Percentiles rank a stretch among this genome's conserved stretches.
phyloP scores from a whole-genome alignment of 2,113 vertebrate species.

The Thymallus thymallus region DNA sequence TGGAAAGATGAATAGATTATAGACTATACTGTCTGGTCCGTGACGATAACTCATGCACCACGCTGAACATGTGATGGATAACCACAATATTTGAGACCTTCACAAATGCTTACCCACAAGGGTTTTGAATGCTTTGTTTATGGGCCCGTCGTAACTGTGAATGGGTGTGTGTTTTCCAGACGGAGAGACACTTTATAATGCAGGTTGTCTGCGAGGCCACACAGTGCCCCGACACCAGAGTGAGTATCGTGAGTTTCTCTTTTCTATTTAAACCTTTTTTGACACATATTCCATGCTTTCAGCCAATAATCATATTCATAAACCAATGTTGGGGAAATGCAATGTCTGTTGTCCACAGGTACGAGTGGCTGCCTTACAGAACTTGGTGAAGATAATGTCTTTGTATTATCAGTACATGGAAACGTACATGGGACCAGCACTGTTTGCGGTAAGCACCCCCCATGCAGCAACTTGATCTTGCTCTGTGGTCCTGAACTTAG shows the following conservation, averaged over 20 bases:
- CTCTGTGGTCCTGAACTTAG: too few species aligned
- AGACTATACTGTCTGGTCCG: background rate
- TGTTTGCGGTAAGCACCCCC: slow-evolving; percentile 88
- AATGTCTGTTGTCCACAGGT: slow-evolving; percentile 73
- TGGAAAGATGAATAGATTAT: too few species aligned
- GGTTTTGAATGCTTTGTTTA: background rate
- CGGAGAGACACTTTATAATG: slow-evolving; percentile 99
- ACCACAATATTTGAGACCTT: slow-evolving; percentile 1
- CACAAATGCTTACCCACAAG: background rate
- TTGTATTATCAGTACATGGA: slow-evolving; percentile 99
- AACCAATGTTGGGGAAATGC: background rate
- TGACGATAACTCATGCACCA: background rate
- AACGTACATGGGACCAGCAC: slow-evolving; percentile 96
- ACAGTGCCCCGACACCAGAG: slow-evolving; percentile 95
- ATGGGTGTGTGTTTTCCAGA: slow-evolving; percentile 65
- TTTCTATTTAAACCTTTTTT: too few species aligned
- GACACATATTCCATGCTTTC: too few species aligned
- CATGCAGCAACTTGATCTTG: background rate
- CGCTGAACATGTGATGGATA: background rate
- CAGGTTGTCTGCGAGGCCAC: slow-evolving; percentile 99
- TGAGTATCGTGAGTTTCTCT: slow-evolving; percentile 67
- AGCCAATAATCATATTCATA: background rate
- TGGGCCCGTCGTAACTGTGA: background rate
- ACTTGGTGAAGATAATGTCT: slow-evolving; percentile 99
- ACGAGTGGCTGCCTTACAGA: slow-evolving; percentile 95